Evolutionary conservation across 2,113 vertebrate genomes (phyloP).

Genomic region (Halichoeres trimaculatus): DNA sequence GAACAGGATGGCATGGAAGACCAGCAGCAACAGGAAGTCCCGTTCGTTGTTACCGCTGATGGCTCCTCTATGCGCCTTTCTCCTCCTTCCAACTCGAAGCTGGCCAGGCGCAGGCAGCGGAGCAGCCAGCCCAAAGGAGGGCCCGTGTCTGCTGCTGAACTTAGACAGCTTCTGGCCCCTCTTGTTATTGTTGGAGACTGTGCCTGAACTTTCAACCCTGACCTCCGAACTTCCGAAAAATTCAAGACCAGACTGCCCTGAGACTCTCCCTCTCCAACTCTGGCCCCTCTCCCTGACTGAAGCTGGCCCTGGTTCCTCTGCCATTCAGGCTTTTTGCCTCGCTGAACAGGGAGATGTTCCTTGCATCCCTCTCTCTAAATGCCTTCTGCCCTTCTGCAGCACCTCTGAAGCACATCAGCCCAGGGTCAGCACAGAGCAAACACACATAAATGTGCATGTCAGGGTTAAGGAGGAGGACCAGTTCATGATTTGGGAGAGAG

Average conservation of each 20-base stretch:
- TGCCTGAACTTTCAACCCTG: constrained; percentile 78
- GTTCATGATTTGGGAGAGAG: constrained; percentile 41
- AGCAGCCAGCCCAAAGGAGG: constrained; percentile 86
- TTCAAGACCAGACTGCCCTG: constrained; percentile 40
- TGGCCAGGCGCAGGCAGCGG: constrained; percentile 92
- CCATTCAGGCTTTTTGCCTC: constrained; percentile 63
- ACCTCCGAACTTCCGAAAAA: constrained; percentile 49
- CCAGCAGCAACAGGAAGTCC: constrained; percentile 85
- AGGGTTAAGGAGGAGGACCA: constrained; percentile 54
- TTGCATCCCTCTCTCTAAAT: constrained; percentile 68
- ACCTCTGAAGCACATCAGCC: constrained; percentile 80
- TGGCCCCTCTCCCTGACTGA: constrained; percentile 38
- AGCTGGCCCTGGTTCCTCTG: constrained; percentile 67
- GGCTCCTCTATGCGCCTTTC: constrained; percentile 93
- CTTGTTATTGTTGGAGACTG: constrained; percentile 93
- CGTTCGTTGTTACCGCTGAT: constrained; percentile 88
- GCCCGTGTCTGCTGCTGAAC: constrained; percentile 83
- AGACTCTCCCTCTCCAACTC: constrained; percentile 36
- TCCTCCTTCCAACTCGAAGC: constrained; percentile 92
- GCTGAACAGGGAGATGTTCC: constrained; percentile 66
- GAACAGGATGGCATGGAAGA: constrained; percentile 90
- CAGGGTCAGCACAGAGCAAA: constrained; percentile 60
- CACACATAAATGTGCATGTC: constrained; percentile 47
- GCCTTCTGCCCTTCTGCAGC: constrained; percentile 80
- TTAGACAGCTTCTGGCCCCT: constrained; percentile 87